Conservation (phyloP, 2,113 vertebrate species). For the Ondatra zibethicus region DNA sequence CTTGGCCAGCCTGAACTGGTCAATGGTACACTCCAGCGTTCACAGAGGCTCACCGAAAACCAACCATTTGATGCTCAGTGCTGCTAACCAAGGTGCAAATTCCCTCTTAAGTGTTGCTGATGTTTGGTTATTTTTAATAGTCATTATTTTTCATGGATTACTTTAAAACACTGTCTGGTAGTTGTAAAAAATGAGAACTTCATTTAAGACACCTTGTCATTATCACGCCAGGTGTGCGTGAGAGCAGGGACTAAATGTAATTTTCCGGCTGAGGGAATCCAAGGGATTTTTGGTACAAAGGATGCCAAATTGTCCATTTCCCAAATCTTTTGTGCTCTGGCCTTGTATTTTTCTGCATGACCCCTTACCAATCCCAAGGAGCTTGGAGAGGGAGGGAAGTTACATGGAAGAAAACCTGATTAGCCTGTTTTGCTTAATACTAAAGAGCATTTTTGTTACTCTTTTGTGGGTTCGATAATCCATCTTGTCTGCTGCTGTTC, state of each 20-base stretch:
- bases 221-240: not conserved
- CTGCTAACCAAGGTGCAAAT: constrained; percentile 44
- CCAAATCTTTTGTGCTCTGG: constrained; percentile 1
- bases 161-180: constrained; percentile 36
- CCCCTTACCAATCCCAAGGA: not conserved
- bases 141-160: constrained; percentile 26
- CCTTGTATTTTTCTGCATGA: not conserved
- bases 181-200: constrained; percentile 41
- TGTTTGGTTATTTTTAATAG: constrained; percentile 12
- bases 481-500: constrained; percentile 64
- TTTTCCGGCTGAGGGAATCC: constrained; percentile 35
- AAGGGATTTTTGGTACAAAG: not conserved
- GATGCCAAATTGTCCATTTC: constrained; percentile 6
- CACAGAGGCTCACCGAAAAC: not conserved
- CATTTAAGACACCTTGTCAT: not conserved
- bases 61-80: not conserved
- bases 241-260: not conserved
- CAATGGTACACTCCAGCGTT: not conserved
- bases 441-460: constrained; percentile 51
- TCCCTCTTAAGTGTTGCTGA: constrained; percentile 26
- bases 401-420: not conserved
- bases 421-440: constrained; percentile 12
- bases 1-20: not conserved
- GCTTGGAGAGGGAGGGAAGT: not conserved
- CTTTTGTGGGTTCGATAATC: constrained; percentile 51